Evolutionary conservation across 1,140 invertebrate genomes (phyloP).

Genomic region (Listronotus oregonensis): DNA sequence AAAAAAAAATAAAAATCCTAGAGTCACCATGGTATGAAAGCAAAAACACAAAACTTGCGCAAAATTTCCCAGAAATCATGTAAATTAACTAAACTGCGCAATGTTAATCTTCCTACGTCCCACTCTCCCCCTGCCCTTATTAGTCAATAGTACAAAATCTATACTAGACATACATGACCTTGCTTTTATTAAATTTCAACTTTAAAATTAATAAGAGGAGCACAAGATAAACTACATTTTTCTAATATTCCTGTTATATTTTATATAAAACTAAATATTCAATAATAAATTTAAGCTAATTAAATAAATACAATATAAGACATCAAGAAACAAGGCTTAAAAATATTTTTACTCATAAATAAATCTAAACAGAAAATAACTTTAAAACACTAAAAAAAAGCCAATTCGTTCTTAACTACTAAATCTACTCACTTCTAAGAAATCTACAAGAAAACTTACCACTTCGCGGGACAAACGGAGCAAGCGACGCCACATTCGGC

Average conservation of each 20-base stretch:
- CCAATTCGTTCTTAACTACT: not conserved
- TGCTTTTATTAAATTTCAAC: no score
- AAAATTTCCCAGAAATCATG: not conserved
- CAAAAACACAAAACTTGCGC: conserved; percentile 11
- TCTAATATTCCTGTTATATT: no score
- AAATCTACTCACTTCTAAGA: not conserved
- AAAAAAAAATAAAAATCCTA: no score
- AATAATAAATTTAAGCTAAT: no score
- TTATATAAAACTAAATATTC: no score
- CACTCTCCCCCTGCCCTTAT: not conserved
- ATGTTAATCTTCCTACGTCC: not conserved
- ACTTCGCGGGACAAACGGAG: conserved; percentile 22
- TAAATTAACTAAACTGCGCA: conserved; percentile 10
- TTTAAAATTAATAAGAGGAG: no score
- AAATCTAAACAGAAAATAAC: not conserved
- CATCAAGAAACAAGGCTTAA: no score
- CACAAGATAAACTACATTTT: no score
- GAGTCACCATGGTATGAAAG: not conserved
- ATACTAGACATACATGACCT: not conserved
- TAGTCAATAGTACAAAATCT: conserved; percentile 17
- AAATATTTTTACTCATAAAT: no score
- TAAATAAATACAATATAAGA: no score
- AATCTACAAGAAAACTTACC: conserved; percentile 21
- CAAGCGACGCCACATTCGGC: conserved; percentile 31
- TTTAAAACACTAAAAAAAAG: not conserved